Percentiles rank a stretch among this genome's conserved stretches.
Conservation (phyloP, 2,888 invertebrate species). For the Phorcus lineatus region DNA sequence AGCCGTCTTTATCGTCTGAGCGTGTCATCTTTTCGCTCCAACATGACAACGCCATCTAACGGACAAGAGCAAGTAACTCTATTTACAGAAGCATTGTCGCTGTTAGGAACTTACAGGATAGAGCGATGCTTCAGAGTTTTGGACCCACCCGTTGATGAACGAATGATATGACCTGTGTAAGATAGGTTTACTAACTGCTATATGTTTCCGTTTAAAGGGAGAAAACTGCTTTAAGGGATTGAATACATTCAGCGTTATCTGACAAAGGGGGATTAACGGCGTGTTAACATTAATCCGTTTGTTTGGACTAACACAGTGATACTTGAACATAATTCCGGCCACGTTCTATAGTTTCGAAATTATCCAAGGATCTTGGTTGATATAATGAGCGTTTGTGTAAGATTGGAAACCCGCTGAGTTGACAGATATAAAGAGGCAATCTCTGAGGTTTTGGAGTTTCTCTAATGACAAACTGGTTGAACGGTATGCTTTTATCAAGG, state of each 20-base stretch:
- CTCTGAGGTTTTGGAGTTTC: too few relatives aligned
- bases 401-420: too few relatives aligned
- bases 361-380: too few relatives aligned
- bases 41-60: slow-evolving; percentile 7
- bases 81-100: slow-evolving; percentile 11
- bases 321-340: background rate
- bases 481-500: too few relatives aligned
- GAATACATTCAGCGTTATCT: background rate
- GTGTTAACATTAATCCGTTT: slow-evolving; percentile 4
- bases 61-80: background rate
- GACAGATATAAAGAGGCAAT: too few relatives aligned
- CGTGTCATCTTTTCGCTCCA: background rate
- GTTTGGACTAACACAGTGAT: background rate
- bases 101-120: background rate
- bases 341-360: background rate
- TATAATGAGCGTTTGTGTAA: too few relatives aligned
- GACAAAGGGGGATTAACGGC: background rate
- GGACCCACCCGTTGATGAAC: slow-evolving; percentile 11
- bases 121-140: background rate
- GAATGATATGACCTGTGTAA: background rate
- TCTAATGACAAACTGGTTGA: too few relatives aligned
- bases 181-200: background rate
- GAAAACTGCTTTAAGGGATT: background rate
- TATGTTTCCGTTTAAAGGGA: background rate
- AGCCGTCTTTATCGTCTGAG: background rate